Base-by-base conservation (phyloP, 2,113 vertebrate species). In the Abramis brama region DNA sequence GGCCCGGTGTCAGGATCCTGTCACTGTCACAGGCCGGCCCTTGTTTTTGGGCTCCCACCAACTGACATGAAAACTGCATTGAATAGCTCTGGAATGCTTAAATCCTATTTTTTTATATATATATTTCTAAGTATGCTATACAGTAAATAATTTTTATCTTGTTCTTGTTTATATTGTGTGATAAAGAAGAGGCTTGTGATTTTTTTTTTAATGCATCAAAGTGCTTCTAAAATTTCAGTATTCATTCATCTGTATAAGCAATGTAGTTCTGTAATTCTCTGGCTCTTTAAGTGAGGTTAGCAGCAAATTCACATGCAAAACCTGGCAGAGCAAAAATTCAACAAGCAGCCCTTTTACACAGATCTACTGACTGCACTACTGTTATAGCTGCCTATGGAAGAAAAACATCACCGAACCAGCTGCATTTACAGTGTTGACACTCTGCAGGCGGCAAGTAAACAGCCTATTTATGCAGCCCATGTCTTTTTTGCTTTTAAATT, bases 281-380 rank as follows among this genome's bases (percentile, higher is more conserved):
- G 36, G 6, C 57, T 79, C 13, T 79, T 79, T 62, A 23, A 62
- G 12, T 80, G 9, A 68, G 19, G 47, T 82, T 70, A 52, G 62
- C 62, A 68, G 79, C 39, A 64, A 47, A 47, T 80, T n/a, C 15
- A 19, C n/a, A 66, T 19, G 59, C 59, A 70, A 30, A 33, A 39
- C 2, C 6, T 70, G 17, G 45, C 45, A 70, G 25, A 68, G 25
- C 10, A 70, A 52, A 81, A 66, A 66, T 33, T 60, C 15, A 19
- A 81, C 60, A 52, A 82, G 60, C 8, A 6, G 12, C 27, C 43
- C 62, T 45, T 82, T 82, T 7, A 82, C 27, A 68, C 17, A 50
- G 25, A 27, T 47, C 25, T 47, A 70, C 80, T 52, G 62, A 82
- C 80, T 82, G 62, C 25, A 0, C 25, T n/a, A 52, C 62, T 82